Percentiles rank a stretch among this genome's conserved stretches.
Conservation (phyloP, 2,888 invertebrate species). For the Actias luna region DNA sequence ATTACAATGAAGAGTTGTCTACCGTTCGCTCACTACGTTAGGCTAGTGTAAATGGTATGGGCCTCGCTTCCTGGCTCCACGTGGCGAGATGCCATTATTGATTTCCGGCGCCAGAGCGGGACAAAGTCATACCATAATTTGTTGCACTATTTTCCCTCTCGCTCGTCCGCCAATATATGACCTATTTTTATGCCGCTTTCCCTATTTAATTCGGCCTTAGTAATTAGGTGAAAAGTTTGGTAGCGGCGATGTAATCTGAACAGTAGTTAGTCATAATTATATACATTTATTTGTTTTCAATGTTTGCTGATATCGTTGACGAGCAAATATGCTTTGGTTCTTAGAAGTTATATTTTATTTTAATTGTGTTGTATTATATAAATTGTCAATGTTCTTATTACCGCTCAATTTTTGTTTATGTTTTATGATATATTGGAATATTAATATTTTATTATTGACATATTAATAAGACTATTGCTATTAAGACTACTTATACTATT, state of each 20-base stretch:
- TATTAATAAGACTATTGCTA: too few relatives aligned
- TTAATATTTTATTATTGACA: background rate
- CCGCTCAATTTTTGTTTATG: too few relatives aligned
- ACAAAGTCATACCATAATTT: constrained; percentile 73
- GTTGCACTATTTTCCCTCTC: constrained; percentile 79
- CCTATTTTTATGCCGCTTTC: constrained; percentile 80
- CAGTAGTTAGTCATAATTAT: constrained; percentile 31
- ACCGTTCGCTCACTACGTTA: constrained; percentile 55
- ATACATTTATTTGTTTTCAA: constrained; percentile 28
- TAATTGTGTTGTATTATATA: background rate
- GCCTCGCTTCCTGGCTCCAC: constrained; percentile 72
- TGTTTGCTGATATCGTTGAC: constrained; percentile 21
- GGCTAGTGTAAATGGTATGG: constrained; percentile 70
- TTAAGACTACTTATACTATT: too few relatives aligned
- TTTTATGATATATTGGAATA: too few relatives aligned
- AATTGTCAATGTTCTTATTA: background rate
- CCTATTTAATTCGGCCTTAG: constrained; percentile 78
- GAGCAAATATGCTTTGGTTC: background rate
- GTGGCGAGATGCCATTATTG: constrained; percentile 80
- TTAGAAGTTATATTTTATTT: background rate
- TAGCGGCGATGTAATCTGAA: constrained; percentile 53
- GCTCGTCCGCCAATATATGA: constrained; percentile 77
- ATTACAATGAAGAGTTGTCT: constrained; percentile 45
- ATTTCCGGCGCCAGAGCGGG: constrained; percentile 77
- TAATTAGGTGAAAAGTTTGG: constrained; percentile 77